Evolutionary conservation across 2,888 invertebrate genomes (phyloP).

Genomic region (Nycteola revayana): DNA sequence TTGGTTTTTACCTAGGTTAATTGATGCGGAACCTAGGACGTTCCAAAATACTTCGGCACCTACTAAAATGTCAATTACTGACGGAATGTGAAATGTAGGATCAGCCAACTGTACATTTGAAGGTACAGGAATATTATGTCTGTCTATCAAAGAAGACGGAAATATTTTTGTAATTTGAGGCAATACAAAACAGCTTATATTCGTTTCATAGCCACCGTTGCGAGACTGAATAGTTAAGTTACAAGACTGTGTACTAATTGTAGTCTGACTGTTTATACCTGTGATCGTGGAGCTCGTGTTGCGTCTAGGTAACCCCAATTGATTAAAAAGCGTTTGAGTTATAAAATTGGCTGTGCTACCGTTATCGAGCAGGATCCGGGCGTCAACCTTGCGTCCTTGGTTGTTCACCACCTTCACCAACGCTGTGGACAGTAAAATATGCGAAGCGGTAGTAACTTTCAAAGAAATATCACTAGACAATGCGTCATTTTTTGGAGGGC

Average conservation of each 20-base stretch:
- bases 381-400: conserved; percentile 6
- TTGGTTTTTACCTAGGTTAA: too few relatives aligned
- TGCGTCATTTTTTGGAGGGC: conserved; percentile 1
- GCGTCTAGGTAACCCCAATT: conserved; percentile 4
- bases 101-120: conserved; percentile 18
- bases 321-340: conserved; percentile 1
- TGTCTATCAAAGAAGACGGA: conserved; percentile 13
- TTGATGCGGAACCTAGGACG: too few relatives aligned
- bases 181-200: too few relatives aligned
- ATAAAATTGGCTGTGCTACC: conserved; percentile 14
- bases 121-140: not conserved
- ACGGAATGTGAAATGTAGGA: conserved; percentile 22
- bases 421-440: conserved; percentile 26
- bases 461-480: not conserved
- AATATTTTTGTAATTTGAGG: conserved; percentile 8
- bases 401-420: conserved; percentile 9
- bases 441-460: conserved; percentile 1
- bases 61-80: conserved; percentile 21
- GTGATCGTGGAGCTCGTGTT: conserved; percentile 3
- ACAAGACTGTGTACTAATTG: conserved; percentile 4
- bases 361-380: conserved; percentile 16
- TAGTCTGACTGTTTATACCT: conserved; percentile 7
- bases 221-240: not conserved
- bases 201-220: not conserved
- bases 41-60: conserved; percentile 27